Evolutionary conservation across 2,113 vertebrate genomes (phyloP), one percentile per base, ranked within the genome.

Genomic region (Aix galericulata): DNA sequence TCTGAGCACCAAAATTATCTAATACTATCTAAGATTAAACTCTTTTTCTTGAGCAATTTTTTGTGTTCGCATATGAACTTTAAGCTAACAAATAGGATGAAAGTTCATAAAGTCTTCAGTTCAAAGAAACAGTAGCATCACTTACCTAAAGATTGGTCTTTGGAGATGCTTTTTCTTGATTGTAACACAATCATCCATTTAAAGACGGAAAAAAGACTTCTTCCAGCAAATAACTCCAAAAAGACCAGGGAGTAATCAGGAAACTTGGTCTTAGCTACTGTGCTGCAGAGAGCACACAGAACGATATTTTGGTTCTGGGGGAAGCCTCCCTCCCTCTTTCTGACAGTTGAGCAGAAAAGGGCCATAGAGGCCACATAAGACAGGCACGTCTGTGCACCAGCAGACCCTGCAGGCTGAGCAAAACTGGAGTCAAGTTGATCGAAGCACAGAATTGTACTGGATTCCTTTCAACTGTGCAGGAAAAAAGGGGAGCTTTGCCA

Each of bases 171-270:
- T 99, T 97, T 97, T 99, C 98, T 97, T 99, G 97, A 99, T 98
- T 93, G 98, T 98, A 96, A 99, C 98, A 98, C 98, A 98, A 97
- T 98, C 98, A 98, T 98, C 98, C 98, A 99, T 99, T 98, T 98
- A 99, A 98, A 98, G 96, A 82, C 86, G 91, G 87, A 93, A 31
- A 89, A 82, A 95, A 92, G 89, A 95, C 91, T 97, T 97, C 93
- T 97, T 98, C 97, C 97, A 98, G 96, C 96, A 98, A 98, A 86
- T 89, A 95, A 94, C 93, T 96, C 97, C 97, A 97, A 96, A 97
- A 97, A 96, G 96, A 96, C 92, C 95, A 93, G 89, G 76, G 93
- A 97, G 96, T 86, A 97, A 95, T 94, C 53, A 7, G 91, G 84
- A 96, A 96, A 96, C 89, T 97, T 97, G 95, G 97, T 88, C 97